phyloP scores from a whole-genome alignment of 92 coral and sea anemone genomes.

The Epizoanthus fatuus region DNA sequence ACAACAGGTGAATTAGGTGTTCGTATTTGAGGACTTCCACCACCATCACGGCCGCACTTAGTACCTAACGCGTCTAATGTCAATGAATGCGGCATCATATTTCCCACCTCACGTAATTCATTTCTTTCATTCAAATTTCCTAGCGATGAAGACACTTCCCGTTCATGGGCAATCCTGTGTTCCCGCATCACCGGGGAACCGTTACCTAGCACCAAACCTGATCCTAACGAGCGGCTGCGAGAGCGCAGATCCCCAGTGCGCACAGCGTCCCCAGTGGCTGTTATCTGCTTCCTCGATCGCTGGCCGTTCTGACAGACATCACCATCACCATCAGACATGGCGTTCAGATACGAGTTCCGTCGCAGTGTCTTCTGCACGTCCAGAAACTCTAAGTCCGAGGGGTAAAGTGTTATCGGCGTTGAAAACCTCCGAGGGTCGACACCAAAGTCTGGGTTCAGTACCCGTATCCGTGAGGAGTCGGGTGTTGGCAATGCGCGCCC shows the following conservation, averaged over 20 bases:
- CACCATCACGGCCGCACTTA: not conserved
- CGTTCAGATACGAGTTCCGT: slow-evolving; percentile 87
- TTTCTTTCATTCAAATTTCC: slow-evolving; percentile 11
- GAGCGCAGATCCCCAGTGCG: slow-evolving; percentile 1
- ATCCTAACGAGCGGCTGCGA: slow-evolving; percentile 34
- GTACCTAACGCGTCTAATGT: too few relatives aligned
- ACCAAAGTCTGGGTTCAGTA: slow-evolving; percentile 56
- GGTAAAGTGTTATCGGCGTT: slow-evolving; percentile 42
- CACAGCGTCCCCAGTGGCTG: not conserved
- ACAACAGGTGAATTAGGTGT: slow-evolving; percentile 53
- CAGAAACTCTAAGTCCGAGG: slow-evolving; percentile 45
- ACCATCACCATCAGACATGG: slow-evolving; percentile 70
- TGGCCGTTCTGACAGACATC: slow-evolving; percentile 35
- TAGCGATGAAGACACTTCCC: slow-evolving; percentile 19
- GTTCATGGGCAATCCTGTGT: not conserved
- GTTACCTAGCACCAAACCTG: not conserved
- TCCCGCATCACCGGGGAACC: not conserved
- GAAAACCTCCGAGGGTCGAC: slow-evolving; percentile 57
- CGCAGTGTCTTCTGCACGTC: slow-evolving; percentile 76
- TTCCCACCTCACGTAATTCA: not conserved
- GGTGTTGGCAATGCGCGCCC: slow-evolving; percentile 61
- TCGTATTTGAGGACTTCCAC: not conserved
- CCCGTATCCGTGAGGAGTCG: slow-evolving; percentile 30
- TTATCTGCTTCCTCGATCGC: slow-evolving; percentile 6
- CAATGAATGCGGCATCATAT: not conserved